Evolutionary conservation across 1,140 invertebrate species (phyloP), one percentile per base, ranked within the genome.

Genomic region (Mya arenaria): DNA sequence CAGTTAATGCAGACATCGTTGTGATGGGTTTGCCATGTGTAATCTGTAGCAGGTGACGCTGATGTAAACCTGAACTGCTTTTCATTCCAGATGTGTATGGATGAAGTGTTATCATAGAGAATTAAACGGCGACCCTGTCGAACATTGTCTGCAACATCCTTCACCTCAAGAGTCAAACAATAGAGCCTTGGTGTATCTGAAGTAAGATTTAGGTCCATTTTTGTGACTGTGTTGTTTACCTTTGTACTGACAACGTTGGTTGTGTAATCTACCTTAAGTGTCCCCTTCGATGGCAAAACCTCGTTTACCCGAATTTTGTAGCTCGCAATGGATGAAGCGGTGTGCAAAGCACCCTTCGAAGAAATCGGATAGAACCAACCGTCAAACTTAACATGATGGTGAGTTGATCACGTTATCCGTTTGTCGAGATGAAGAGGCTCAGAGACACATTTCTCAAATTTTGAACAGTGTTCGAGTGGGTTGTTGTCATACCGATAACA

Each of bases 301-400:
- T 39, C 71, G 28, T 17, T 23, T 23, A 62, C 71, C 36, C 66
- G 5, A 32, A 69, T 30, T 52, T 48, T 32, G 36, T 28, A 69
- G 55, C 39, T 6, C n/a, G 37, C 34, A 0, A 74, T 74, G 1
- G 8, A 0, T 15, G 71, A 74, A 8, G 71, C 71, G 1, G 39
- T n/a, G 0, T 6, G 17, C 3, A 28, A 5, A 4, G 4, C n/a
- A 8, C 34, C 13, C 19, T 8, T 2, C 1, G 17, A 13, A 2
- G 34, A 56, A 13, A 60, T 36, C 13, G 55, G 71, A 30, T 74
- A 52, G n/a, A 39, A 23, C 56, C 71, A 74, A 37, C 71, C 71
- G 5, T 36, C 15, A 4, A 74, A 74, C 8, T 15, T 4, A 15
- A 60, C 37, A 28, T n/a, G 4, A 3, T 25, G 4, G 4, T 30